A percentile compares a stretch with the other conserved stretches of the same genome.
phyloP scores from a whole-genome alignment of 2,797 vertebrate species.

The Acanthurus lineatus region DNA sequence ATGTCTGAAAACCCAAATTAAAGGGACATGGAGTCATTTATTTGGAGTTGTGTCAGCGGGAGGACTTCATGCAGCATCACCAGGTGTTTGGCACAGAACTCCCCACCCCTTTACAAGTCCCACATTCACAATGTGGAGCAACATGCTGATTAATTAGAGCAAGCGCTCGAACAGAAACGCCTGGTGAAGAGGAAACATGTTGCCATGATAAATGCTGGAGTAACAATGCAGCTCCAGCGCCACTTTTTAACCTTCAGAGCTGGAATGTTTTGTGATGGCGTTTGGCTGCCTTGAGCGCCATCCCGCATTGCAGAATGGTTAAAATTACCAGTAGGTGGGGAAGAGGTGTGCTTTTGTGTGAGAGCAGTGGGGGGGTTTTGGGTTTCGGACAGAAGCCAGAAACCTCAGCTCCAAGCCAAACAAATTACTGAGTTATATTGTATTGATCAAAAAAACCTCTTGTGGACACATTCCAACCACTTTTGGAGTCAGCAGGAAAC shows the following conservation, averaged over 20 bases:
- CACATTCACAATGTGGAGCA: constrained; percentile 53
- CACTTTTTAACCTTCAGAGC: constrained; percentile 40
- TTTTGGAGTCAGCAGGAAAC: constrained; percentile 12
- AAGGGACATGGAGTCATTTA: constrained; percentile 38
- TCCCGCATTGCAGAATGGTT: constrained; percentile 27
- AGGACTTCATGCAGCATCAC: constrained; percentile 25
- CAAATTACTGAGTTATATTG: constrained; percentile 47
- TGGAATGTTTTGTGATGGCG: constrained; percentile 18
- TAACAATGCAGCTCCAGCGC: constrained; percentile 38
- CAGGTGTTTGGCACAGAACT: constrained; percentile 61
- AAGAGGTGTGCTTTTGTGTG: constrained; percentile 24
- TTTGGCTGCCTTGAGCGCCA: constrained; percentile 35
- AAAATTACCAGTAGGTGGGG: constrained; percentile 21
- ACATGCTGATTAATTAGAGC: constrained; percentile 55
- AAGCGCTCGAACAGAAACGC: constrained; percentile 34
- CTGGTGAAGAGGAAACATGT: constrained; percentile 29
- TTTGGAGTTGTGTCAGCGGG: constrained; percentile 35
- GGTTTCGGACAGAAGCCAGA: constrained; percentile 39
- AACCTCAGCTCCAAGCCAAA: constrained; percentile 49
- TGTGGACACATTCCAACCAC: constrained; percentile 14
- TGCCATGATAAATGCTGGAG: constrained; percentile 32
- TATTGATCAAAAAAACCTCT: constrained; percentile 56
- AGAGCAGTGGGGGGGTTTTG: not conserved
- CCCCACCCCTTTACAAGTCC: constrained; percentile 28
- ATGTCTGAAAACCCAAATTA: constrained; percentile 32